Evolutionary conservation across 2,113 vertebrate species (phyloP).

Genomic region (Panurus biarmicus): DNA sequence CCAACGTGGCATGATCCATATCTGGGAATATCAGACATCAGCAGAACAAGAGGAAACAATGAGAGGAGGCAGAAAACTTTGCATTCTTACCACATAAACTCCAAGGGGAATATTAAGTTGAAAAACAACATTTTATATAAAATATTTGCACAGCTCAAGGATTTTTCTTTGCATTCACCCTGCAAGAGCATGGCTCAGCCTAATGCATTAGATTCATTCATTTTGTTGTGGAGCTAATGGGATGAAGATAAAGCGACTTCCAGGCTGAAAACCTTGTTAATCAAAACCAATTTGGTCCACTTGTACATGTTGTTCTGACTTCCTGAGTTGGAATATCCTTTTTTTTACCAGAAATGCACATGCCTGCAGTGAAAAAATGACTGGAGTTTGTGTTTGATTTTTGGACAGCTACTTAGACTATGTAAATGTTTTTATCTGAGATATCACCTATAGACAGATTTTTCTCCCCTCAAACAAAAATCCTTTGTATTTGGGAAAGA

Average conservation of each 20-base stretch:
- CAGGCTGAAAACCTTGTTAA: constrained; percentile 56
- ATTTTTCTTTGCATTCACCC: background rate
- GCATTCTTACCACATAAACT: background rate
- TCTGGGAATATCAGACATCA: background rate
- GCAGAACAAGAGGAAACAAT: background rate
- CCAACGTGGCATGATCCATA: accelerated
- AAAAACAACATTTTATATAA: background rate
- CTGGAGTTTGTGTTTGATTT: background rate
- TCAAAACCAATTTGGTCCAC: constrained; percentile 38
- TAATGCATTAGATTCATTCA: constrained; percentile 20
- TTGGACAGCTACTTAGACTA: background rate
- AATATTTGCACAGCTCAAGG: background rate
- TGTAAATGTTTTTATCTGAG: background rate
- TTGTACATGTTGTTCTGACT: constrained; percentile 7
- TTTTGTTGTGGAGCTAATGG: constrained; percentile 41
- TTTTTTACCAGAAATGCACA: background rate
- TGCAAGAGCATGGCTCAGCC: background rate
- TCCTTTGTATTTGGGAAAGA: background rate
- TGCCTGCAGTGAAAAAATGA: background rate
- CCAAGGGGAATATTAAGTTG: background rate
- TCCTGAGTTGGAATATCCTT: constrained; percentile 2
- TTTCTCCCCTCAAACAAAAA: background rate
- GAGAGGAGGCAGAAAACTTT: background rate
- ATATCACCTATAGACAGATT: background rate
- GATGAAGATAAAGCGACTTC: constrained; percentile 47